A percentile compares a stretch with the other conserved stretches of the same genome.
Conservation (phyloP, 1,140 invertebrate genomes). For the Scylla paramamosain region DNA sequence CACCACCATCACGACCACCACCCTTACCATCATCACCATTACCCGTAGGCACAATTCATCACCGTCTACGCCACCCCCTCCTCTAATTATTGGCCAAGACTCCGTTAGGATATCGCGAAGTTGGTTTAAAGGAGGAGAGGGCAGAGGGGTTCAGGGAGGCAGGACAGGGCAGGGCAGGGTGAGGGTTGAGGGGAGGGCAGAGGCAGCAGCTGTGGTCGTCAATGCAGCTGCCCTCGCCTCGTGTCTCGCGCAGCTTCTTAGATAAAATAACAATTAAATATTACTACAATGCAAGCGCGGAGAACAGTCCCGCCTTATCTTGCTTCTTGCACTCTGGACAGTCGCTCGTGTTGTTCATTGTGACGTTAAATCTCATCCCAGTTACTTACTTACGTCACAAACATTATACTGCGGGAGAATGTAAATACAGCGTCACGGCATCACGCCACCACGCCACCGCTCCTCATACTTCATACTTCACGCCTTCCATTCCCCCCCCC, state of each 20-base stretch:
- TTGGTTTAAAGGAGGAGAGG: too few species aligned
- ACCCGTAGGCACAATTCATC: not conserved
- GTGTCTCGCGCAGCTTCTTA: not conserved
- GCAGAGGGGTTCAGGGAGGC: too few species aligned
- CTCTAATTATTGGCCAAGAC: too few species aligned
- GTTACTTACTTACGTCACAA: not conserved
- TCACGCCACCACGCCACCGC: not conserved
- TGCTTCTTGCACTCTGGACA: not conserved
- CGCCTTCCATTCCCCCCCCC: not conserved
- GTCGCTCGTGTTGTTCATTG: not conserved
- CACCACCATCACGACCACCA: too few species aligned
- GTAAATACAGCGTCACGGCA: not conserved
- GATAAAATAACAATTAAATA: conserved; percentile 25
- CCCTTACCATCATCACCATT: not conserved
- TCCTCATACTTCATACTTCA: not conserved
- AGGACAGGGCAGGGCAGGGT: not conserved
- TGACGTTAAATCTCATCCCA: not conserved
- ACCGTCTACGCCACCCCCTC: too few species aligned
- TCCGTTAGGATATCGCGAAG: too few species aligned
- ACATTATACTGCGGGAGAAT: not conserved
- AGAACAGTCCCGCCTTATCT: not conserved
- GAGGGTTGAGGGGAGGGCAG: not conserved
- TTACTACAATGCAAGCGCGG: not conserved
- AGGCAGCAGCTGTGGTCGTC: not conserved
- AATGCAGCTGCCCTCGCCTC: not conserved